Base-by-base conservation (phyloP, 2,113 vertebrate genomes). In the Pedionomus torquatus region DNA sequence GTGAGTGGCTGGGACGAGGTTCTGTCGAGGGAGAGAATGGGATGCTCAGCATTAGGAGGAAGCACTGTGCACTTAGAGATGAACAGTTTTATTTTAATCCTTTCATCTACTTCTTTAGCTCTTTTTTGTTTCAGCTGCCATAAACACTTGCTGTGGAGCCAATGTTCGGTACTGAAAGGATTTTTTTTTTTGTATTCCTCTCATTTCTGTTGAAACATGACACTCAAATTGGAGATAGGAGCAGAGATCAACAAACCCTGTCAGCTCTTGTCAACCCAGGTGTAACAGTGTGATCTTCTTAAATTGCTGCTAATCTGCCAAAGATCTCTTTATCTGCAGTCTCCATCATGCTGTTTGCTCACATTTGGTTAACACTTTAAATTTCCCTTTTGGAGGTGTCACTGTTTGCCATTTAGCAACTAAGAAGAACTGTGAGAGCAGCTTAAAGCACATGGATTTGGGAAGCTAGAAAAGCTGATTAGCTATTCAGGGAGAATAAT, bases 401-500 rank as follows among this genome's bases (percentile, higher is more conserved):
- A 98, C 96, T 95, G 97, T 97, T 97, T 98, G 98, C 98, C 97
- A 95, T 96, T 97, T 97, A 97, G 97, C 91, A 85, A 96, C 97
- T 93, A 95, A 93, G 98, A 95, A 96, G 98, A 96, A 95, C 96
- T 49, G 89, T 78, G 97, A 95, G 97, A 97, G 97, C 94, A 88
- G 97, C 98, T 97, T 95, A 94, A 86, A 97, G 98, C 96, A 68
- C 94, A 80, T 64, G 96, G 98, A 97, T 98, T 97, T 97, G 97
- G 97, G 98, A 95, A 98, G 97, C 97, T 89, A 94, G 98, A 92
- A 94, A 97, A 97, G 98, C 98, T 98, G 98, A 98, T 98, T 98
- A 98, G 98, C 98, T 98, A 98, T 98, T 98, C 98, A 98, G 97
- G 87, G 97, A 97, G 98, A 98, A 98, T 98, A 97, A 98, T 98